These are phyloP conservation scores for Dichetophora obliterata DNA, from an alignment of 2,888 invertebrate genomes.

Conservation along the genomic window DNA sequence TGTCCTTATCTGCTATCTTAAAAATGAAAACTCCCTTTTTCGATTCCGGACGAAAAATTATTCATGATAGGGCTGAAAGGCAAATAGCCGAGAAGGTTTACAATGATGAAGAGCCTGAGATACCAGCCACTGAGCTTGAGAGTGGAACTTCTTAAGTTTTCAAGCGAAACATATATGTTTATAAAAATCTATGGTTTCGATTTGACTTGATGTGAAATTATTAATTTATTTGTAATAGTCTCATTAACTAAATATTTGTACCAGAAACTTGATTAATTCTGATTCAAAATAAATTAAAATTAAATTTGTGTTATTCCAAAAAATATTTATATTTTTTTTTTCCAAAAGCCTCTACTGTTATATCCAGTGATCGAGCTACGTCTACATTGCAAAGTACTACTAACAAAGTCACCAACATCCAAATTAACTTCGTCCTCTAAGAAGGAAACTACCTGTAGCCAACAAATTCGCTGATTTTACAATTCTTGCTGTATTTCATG, in stretches of 20 bases:
- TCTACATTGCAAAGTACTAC: constrained; percentile 80
- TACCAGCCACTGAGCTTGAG: constrained; percentile 87
- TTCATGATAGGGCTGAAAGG: too few species aligned
- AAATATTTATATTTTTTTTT: constrained; percentile 75
- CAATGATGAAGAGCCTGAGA: constrained; percentile 97
- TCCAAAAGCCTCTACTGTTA: too few species aligned
- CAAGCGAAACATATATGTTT: too few species aligned
- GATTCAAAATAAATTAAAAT: background rate
- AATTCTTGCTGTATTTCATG: too few species aligned
- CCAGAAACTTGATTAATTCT: background rate
- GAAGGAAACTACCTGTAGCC: too few species aligned
- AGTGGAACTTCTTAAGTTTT: constrained; percentile 69
- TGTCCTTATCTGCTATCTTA: too few species aligned
- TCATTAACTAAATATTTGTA: constrained; percentile 7
- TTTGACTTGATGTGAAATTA: background rate
- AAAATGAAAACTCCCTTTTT: too few species aligned
- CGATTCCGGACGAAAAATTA: too few species aligned
- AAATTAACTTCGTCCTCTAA: too few species aligned
- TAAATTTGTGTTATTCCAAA: constrained; percentile 71
- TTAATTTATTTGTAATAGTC: background rate
- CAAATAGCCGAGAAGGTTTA: constrained; percentile 99
- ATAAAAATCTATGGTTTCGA: background rate
- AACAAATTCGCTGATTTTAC: too few species aligned
- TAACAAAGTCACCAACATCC: constrained; percentile 75
- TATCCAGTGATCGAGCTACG: constrained; percentile 81